Percentiles rank a stretch among this genome's conserved stretches.
phyloP scores from a whole-genome alignment of 1,140 invertebrate genomes.

The Trachymyrmex cornetzi region DNA sequence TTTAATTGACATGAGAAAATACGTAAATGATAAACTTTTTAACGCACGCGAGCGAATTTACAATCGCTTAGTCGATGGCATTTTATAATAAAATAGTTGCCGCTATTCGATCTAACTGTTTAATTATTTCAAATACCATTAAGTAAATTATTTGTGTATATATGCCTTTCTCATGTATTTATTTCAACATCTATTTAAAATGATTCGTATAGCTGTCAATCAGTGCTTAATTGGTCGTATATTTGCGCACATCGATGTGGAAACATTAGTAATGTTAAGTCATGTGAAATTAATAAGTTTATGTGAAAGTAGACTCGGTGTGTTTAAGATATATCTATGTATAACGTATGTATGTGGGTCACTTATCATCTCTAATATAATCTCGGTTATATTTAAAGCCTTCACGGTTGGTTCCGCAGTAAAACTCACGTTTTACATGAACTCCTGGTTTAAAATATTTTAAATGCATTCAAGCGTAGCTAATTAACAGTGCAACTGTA shows the following conservation, averaged over 20 bases:
- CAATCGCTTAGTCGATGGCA: neutral
- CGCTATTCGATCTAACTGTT: neutral
- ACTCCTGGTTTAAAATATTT: neutral
- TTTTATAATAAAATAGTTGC: neutral
- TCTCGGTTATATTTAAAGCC: slow-evolving; percentile 1
- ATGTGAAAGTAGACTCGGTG: slow-evolving; percentile 2
- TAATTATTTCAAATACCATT: slow-evolving; percentile 18
- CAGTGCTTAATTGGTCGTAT: neutral
- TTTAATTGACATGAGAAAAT: neutral
- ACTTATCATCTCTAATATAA: slow-evolving; percentile 22
- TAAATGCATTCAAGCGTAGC: slow-evolving; percentile 24
- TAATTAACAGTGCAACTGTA: neutral
- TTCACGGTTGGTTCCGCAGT: neutral
- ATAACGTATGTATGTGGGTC: neutral
- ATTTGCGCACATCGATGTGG: neutral
- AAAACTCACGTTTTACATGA: neutral
- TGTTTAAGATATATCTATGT: neutral
- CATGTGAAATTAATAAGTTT: neutral
- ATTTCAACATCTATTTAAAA: slow-evolving; percentile 9
- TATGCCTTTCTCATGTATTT: neutral
- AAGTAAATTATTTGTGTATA: neutral
- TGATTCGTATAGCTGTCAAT: neutral
- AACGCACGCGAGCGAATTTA: neutral
- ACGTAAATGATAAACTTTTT: neutral
- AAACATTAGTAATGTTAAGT: neutral